These are phyloP conservation scores for Hirtodrosophila duncani DNA, from an alignment of 2,888 invertebrate genomes.

Conservation along the genomic window DNA sequence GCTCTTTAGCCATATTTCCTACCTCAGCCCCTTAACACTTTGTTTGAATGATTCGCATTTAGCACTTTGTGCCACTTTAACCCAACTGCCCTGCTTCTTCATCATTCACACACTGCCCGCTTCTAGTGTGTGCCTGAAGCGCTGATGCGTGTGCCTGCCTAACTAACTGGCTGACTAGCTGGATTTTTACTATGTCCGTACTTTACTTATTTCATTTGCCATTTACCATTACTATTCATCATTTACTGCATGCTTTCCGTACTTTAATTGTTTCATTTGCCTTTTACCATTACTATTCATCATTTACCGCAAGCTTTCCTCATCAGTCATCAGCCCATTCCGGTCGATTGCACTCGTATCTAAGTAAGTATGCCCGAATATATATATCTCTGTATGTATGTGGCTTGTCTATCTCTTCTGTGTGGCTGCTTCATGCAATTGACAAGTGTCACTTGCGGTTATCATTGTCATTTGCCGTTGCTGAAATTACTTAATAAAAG, in stretches of 20 bases:
- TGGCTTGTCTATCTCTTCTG: constrained; percentile 4
- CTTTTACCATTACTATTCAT: constrained; percentile 13
- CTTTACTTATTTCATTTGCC: constrained; percentile 52
- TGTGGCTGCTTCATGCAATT: constrained; percentile 29
- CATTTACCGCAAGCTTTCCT: constrained; percentile 40
- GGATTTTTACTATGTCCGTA: constrained; percentile 31
- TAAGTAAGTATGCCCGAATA: too few relatives aligned
- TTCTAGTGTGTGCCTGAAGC: constrained; percentile 6
- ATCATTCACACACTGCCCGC: too few relatives aligned
- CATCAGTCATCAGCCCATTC: too few relatives aligned
- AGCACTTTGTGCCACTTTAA: too few relatives aligned
- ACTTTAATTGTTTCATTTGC: constrained; percentile 52
- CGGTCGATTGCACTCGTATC: too few relatives aligned
- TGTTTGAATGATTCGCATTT: too few relatives aligned
- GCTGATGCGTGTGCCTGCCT: constrained; percentile 26
- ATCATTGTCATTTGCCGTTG: constrained; percentile 13
- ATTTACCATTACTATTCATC: constrained; percentile 13
- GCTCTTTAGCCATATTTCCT: too few relatives aligned
- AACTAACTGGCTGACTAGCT: too few relatives aligned
- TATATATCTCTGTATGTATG: constrained; percentile 15
- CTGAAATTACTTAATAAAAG: constrained; percentile 66
- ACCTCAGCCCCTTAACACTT: too few relatives aligned
- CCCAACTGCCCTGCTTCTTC: too few relatives aligned
- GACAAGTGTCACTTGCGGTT: constrained; percentile 56
- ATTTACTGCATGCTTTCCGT: constrained; percentile 39